Percentiles rank a stretch among this genome's conserved stretches.
Evolutionary conservation across 2,797 vertebrate species (phyloP).

Genomic region (Pangasius macronema): DNA sequence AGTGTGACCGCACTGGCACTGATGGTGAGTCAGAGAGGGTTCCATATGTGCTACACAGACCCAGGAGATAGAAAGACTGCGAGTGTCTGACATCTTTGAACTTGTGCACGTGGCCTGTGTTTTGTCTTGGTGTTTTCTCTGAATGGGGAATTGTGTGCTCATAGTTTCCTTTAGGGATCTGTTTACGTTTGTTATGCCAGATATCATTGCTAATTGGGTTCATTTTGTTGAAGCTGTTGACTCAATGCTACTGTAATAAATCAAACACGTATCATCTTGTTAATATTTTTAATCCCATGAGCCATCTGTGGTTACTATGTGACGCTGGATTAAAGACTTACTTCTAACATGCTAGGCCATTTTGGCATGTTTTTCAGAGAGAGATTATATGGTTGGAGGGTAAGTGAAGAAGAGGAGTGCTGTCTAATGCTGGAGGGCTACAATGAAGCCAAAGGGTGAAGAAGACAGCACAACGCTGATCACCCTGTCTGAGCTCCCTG

Average conservation of each 20-base stretch:
- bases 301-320: background rate
- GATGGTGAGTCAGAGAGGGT: conserved; percentile 25
- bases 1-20: background rate
- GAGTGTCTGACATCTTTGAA: conserved; percentile 3
- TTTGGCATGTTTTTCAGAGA: background rate
- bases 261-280: background rate
- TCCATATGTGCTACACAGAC: conserved; percentile 11
- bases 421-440: conserved; percentile 8
- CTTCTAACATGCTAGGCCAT: conserved; percentile 6
- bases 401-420: background rate
- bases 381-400: background rate
- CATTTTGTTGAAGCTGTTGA: conserved; percentile 18
- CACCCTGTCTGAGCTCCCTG: conserved; percentile 56
- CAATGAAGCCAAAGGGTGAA: conserved; percentile 56
- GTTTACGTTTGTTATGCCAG: conserved; percentile 30
- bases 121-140: background rate
- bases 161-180: conserved; percentile 39
- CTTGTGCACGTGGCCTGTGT: background rate
- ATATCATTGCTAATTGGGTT: conserved; percentile 35
- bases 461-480: conserved; percentile 69
- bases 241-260: background rate
- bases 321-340: background rate
- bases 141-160: conserved; percentile 35
- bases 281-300: background rate
- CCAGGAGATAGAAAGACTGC: conserved; percentile 9